A percentile compares a stretch with the other conserved stretches of the same genome.
These are phyloP conservation scores for Eilema caniola DNA, from an alignment of 2,888 invertebrate species.

Conservation along the genomic window DNA sequence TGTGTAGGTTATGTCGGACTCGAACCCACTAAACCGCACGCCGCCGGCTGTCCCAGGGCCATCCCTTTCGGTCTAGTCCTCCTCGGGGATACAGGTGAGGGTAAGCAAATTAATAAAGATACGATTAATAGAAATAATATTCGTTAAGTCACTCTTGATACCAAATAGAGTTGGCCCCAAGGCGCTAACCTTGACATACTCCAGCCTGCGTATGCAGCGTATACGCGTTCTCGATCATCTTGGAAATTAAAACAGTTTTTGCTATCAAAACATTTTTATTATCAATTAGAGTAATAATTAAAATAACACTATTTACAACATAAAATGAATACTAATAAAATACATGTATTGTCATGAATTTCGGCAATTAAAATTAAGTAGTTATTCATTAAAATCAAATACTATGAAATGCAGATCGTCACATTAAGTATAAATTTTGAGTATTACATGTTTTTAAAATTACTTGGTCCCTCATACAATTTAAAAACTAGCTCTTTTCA, in stretches of 20 bases:
- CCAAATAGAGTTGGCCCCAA: neutral
- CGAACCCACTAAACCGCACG: no score
- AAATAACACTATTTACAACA: constrained; percentile 51
- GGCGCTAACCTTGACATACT: neutral
- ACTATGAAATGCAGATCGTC: constrained; percentile 37
- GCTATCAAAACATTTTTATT: constrained; percentile 47
- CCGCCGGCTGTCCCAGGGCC: no score
- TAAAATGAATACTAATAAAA: constrained; percentile 43
- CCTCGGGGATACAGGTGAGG: no score
- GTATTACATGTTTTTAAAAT: constrained; percentile 48
- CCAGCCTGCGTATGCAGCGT: no score
- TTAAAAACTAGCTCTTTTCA: neutral
- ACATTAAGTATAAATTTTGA: constrained; percentile 41
- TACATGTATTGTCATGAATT: constrained; percentile 48
- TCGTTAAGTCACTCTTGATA: no score
- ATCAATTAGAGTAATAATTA: constrained; percentile 46
- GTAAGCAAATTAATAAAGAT: no score
- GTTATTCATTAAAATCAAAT: constrained; percentile 39
- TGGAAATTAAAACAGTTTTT: constrained; percentile 3
- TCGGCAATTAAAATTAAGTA: constrained; percentile 41
- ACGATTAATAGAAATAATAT: no score
- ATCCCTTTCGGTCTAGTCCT: no score
- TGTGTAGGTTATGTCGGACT: no score
- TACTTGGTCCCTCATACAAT: constrained; percentile 43
- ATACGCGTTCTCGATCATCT: neutral